Conservation (phyloP, 2,888 invertebrate genomes). For the Sepiola atlantica region DNA sequence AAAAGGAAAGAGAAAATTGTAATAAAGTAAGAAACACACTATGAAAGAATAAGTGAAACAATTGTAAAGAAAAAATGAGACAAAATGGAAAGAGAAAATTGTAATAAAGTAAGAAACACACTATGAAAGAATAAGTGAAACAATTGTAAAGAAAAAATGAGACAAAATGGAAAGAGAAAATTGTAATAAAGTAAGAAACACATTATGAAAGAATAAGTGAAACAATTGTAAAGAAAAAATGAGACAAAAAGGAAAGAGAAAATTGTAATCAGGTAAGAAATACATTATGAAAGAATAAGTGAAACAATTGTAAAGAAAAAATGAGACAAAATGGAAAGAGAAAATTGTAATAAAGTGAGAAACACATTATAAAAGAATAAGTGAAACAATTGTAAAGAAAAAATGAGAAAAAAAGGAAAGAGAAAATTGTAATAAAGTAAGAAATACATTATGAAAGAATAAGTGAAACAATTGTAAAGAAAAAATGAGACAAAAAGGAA, state of each 20-base stretch:
- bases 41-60: background rate
- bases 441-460: background rate
- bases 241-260: no score
- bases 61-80: no score
- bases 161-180: background rate
- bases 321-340: no score
- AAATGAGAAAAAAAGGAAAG: no score
- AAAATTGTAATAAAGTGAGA: background rate
- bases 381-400: background rate
- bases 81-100: background rate
- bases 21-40: background rate
- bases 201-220: no score
- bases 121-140: background rate
- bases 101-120: background rate
- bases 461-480: background rate
- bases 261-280: no score
- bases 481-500: background rate
- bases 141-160: no score
- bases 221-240: background rate
- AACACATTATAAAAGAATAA: background rate
- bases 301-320: background rate
- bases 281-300: background rate
- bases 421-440: background rate
- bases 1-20: background rate
- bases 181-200: background rate